A percentile compares a stretch with the other conserved stretches of the same genome.
phyloP scores from a whole-genome alignment of 1,140 invertebrate genomes.

The Diabrotica virgifera region DNA sequence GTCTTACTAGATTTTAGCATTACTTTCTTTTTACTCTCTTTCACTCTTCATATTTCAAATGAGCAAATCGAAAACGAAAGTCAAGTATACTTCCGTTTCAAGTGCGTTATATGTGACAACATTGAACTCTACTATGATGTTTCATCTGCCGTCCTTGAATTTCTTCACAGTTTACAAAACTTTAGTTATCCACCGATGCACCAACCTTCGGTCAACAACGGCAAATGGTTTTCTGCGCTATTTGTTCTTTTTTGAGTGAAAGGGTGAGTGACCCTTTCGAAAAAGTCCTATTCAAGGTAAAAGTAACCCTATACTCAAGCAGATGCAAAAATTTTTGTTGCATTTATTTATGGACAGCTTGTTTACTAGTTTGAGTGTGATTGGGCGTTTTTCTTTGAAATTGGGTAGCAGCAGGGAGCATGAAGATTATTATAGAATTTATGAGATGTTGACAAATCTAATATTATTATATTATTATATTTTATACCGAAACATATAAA shows the following conservation, averaged over 20 bases:
- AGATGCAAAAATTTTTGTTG: constrained; percentile 12
- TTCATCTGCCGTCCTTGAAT: background rate
- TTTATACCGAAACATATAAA: no score
- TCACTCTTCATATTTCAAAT: no score
- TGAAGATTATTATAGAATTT: no score
- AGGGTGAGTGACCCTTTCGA: constrained; percentile 16
- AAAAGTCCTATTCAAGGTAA: constrained; percentile 14
- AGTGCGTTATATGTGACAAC: background rate
- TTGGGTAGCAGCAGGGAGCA: background rate
- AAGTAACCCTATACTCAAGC: constrained; percentile 15
- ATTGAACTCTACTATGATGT: background rate
- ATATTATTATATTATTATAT: no score
- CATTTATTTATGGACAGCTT: background rate
- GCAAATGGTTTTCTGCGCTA: background rate
- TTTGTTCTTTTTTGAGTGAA: constrained; percentile 10
- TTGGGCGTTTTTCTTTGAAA: background rate
- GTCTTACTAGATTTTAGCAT: no score
- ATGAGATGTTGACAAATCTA: no score
- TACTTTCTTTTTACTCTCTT: no score
- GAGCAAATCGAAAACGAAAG: no score
- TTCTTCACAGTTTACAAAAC: background rate
- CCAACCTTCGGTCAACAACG: constrained; percentile 4
- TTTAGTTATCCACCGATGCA: background rate
- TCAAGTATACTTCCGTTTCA: background rate
- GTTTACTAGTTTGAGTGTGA: background rate